Conservation (phyloP, 2,797 vertebrate genomes). For the Macroramphosus scolopax region DNA sequence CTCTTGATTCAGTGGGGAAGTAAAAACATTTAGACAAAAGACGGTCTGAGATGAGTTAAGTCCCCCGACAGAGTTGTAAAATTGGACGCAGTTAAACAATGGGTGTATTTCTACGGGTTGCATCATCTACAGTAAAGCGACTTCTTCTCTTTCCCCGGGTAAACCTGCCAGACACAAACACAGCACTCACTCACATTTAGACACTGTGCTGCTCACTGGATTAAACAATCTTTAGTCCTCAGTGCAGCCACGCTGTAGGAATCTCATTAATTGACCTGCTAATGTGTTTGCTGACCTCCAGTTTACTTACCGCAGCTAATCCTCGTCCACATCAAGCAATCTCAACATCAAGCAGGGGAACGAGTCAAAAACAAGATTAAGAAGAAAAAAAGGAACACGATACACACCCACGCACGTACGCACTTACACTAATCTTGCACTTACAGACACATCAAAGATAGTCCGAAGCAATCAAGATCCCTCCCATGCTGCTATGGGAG, state of each 20-base stretch:
- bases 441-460: constrained; percentile 49
- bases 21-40: too few relatives aligned
- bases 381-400: constrained; percentile 30
- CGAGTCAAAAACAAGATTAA: constrained; percentile 62
- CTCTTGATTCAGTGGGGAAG: too few relatives aligned
- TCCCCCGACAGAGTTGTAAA: constrained; percentile 7
- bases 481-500: constrained; percentile 31
- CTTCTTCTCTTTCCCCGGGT: not conserved
- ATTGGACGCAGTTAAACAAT: constrained; percentile 5
- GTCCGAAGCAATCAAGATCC: constrained; percentile 27
- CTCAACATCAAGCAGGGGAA: constrained; percentile 54
- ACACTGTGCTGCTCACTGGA: constrained; percentile 11
- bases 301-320: constrained; percentile 69
- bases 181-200: not conserved
- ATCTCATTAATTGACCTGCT: constrained; percentile 56
- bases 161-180: constrained; percentile 4
- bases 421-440: constrained; percentile 60
- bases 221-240: constrained; percentile 29
- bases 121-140: constrained; percentile 29
- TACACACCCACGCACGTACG: constrained; percentile 40
- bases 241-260: constrained; percentile 26
- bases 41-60: constrained; percentile 1
- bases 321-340: constrained; percentile 56
- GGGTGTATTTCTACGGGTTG: constrained; percentile 27
- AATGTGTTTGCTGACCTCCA: constrained; percentile 56